Evolutionary conservation across 2,113 vertebrate species (phyloP), one percentile per base, ranked within the genome.

Genomic region (Ursus arctos): DNA sequence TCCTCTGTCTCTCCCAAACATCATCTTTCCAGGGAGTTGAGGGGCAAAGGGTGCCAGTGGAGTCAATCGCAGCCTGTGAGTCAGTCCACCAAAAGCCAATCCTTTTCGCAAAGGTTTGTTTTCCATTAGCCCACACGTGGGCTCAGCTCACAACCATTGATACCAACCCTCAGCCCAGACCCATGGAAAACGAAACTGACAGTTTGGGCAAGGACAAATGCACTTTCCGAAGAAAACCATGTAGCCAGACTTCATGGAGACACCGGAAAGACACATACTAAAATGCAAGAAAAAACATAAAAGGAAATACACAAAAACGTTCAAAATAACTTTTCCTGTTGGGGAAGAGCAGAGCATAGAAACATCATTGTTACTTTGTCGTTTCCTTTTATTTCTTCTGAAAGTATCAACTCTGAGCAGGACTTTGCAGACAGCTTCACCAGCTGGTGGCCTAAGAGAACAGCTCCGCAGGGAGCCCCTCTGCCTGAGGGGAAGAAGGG

Each of bases 21-120:
- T 36, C 51, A 77, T 72, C 82, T 18, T 91, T 98, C 97, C 88
- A 51, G 94, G 88, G 91, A 96, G 65, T 96, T 95, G 65, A 80
- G 90, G 74, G 77, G 83, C 77, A 19, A 26, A 28, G 53, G 31
- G 49, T 79, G n/a, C 31, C 74, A 31, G 67, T 71, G 80, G 72
- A 97, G 22, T 36, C 79, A 63, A 94, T 69, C 93, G 49, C 69
- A 82, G 85, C 95, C 94, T 19, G 61, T 96, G 96, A 98, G 88
- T 98, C 97, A 98, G 81, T 93, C 65, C 79, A 87, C 94, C 77
- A 88, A 95, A 98, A 90, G 94, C 97, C 97, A 97, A n/a, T 40
- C 93, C 88, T 85, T 96, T 97, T 96, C 95, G 93, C 65, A 1
- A 74, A 97, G 74, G 57, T 95, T 97, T 98, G 96, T 98, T 98